Conservation (phyloP, 2,113 vertebrate genomes). For the Spermophilus dauricus region DNA sequence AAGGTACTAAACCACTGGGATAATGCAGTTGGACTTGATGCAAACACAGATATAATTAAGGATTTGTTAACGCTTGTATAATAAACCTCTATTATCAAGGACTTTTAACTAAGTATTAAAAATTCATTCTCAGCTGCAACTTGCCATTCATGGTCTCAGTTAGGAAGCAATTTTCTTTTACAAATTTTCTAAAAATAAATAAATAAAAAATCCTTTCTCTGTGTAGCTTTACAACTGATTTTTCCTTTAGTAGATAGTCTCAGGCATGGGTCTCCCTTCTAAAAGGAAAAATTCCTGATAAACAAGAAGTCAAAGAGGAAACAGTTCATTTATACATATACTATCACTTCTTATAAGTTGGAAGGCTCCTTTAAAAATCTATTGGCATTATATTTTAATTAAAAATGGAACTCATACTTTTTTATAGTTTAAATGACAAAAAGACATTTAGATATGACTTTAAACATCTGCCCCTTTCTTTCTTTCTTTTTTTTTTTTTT, state of each 20-base stretch:
- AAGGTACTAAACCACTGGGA: constrained; percentile 67
- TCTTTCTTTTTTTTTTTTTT: no score
- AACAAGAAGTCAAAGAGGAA: constrained; percentile 14
- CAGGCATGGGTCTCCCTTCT: neutral
- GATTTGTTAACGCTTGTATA: constrained; percentile 73
- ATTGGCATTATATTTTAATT: neutral
- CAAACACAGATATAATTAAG: constrained; percentile 79
- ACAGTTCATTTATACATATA: neutral
- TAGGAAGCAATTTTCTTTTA: constrained; percentile 76
- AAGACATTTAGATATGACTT: neutral
- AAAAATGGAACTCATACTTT: neutral
- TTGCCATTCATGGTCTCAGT: constrained; percentile 66
- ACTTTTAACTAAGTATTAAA: constrained; percentile 78
- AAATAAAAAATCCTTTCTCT: constrained; percentile 46
- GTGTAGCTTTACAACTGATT: constrained; percentile 46
- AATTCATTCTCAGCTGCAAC: constrained; percentile 73
- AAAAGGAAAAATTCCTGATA: constrained; percentile 42
- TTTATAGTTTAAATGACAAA: neutral
- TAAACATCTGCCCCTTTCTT: neutral
- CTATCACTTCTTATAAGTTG: neutral
- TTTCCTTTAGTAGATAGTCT: constrained; percentile 57
- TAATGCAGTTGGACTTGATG: constrained; percentile 68
- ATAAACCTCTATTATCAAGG: constrained; percentile 74
- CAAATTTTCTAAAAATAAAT: constrained; percentile 14
- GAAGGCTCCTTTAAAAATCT: neutral